Conservation (phyloP, 2,113 vertebrate species). For the Pheucticus melanocephalus region DNA sequence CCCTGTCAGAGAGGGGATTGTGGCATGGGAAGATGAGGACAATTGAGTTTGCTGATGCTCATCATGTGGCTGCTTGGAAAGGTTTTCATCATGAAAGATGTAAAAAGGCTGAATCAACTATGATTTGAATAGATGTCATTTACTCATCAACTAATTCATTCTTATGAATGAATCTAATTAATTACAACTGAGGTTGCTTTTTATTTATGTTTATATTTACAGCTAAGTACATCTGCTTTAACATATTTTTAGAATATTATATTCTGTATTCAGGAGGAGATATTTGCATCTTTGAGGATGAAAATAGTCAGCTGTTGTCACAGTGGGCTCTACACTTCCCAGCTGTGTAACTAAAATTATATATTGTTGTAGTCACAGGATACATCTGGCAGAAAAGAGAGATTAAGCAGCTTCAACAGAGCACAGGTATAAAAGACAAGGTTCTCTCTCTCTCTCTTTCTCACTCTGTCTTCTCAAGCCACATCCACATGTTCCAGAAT, state of each 20-base stretch:
- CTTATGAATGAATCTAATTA: conserved; percentile 29
- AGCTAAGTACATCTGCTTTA: not conserved
- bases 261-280: not conserved
- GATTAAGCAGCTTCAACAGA: not conserved
- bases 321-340: not conserved
- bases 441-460: not conserved
- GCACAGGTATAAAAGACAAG: not conserved
- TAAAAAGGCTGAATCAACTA: not conserved
- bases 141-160: conserved; percentile 15
- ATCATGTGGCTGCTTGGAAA: not conserved
- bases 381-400: not conserved
- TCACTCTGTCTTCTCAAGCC: not conserved
- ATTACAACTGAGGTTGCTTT: not conserved
- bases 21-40: not conserved
- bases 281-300: not conserved
- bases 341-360: not conserved
- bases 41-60: not conserved
- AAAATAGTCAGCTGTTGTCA: conserved; percentile 18
- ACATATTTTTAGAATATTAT: conserved; percentile 32
- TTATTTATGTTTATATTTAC: conserved; percentile 42
- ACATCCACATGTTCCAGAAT: not conserved
- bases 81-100: not conserved
- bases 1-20: not conserved
- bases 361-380: not conserved
- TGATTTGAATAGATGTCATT: conserved; percentile 24